Conservation (phyloP, 2,797 vertebrate species). For the Carcharodon carcharias region DNA sequence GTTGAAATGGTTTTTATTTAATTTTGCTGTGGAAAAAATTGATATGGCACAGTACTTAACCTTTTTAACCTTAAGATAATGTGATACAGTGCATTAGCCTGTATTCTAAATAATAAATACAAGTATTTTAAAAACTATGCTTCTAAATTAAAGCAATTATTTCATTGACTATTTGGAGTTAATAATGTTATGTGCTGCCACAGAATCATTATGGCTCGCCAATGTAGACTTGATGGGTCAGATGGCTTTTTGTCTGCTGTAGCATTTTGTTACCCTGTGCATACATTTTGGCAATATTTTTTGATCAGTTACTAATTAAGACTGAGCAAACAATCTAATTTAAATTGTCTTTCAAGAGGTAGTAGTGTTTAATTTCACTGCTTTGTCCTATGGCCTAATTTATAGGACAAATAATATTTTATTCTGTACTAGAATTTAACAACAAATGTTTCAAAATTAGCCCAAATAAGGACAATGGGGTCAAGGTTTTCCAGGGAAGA, state of each 20-base stretch:
- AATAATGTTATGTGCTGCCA: background rate
- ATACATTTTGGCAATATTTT: background rate
- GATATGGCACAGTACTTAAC: constrained; percentile 26
- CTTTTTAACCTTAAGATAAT: constrained; percentile 28
- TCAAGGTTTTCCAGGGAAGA: background rate
- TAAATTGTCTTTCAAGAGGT: background rate
- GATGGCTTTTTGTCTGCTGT: background rate
- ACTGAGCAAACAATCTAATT: background rate
- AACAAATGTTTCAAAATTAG: background rate
- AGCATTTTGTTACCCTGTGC: background rate
- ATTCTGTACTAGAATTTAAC: background rate
- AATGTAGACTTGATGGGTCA: background rate
- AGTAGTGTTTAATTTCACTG: background rate
- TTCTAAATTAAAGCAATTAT: constrained; percentile 17
- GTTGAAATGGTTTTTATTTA: constrained; percentile 47
- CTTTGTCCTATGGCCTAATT: background rate
- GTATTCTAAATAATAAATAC: constrained; percentile 17
- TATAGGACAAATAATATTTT: background rate
- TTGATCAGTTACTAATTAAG: background rate
- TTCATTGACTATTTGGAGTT: constrained; percentile 15
- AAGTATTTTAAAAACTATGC: background rate
- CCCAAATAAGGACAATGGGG: background rate
- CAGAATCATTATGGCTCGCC: background rate
- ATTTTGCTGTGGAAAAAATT: constrained; percentile 50
- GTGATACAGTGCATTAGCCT: background rate